Base-by-base conservation (phyloP, 2,113 vertebrate species). In the Chionodraco myersi region DNA sequence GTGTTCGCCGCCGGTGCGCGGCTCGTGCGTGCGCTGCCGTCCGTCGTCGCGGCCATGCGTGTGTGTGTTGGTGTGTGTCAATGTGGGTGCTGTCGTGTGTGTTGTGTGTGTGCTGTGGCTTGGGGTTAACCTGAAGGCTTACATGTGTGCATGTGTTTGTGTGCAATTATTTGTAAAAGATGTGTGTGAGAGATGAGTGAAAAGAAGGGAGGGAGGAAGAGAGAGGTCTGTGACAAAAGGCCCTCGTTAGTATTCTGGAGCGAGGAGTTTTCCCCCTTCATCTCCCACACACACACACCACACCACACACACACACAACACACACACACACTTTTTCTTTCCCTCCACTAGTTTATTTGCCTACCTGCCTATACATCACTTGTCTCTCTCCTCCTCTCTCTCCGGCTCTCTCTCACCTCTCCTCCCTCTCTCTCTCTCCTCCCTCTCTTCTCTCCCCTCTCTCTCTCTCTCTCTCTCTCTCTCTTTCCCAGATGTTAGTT, bases 201-300 rank as follows among this genome's bases (percentile, higher is more conserved):
- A 87, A 82, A 54, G 36, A 41, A 41, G 36, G 66, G 47, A 79
- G 54, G 57, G 71, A 83, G 69, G 80, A 70, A 89, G 75, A 82
- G 64, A 89, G 77, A 86, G 88, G 88, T 88, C 72, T 80, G 79
- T 87, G 86, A 92, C 90, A 93, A 92, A 90, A 85, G 88, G 76
- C 72, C 86, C 87, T 93, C 87, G 80, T 93, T 94, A 92, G 89
- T 93, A 93, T 92, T 92, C 92, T 74, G 76, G 75, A 83, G 78
- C 76, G 82, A 90, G 54, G 75, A 84, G 79, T 90, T 91, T 91
- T 90, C 82, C 74, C 67, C 78, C 89, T 79, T 80, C 80, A 26
- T 66, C 78, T 72, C 75, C 36, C 59, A 16, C 60, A 16, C 63
- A 47, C 74, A 58, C 63, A 23, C 64, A 26, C 26, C 2, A 2